phyloP scores from a whole-genome alignment of 2,888 invertebrate species.

The Brachyptera risi region DNA sequence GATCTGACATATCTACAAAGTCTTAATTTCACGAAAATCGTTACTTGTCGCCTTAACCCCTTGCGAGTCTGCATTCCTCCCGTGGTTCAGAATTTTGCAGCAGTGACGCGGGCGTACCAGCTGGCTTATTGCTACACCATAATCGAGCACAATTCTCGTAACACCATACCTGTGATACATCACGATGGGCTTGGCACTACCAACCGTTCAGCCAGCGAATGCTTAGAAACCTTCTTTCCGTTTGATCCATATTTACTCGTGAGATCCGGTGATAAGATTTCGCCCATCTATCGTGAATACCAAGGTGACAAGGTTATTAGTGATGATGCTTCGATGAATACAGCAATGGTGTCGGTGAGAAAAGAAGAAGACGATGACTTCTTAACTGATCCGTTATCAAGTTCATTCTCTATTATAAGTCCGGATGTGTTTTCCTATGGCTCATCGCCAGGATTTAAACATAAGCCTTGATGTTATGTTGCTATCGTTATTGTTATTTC shows the following conservation, averaged over 20 bases:
- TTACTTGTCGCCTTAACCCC: conserved; percentile 84
- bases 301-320: conserved; percentile 44
- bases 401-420: neutral
- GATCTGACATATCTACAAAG: conserved; percentile 75
- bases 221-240: conserved; percentile 74
- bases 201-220: conserved; percentile 42
- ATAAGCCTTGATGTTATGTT: conserved; percentile 27
- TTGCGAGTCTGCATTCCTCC: conserved; percentile 73
- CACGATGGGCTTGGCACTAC: conserved; percentile 47
- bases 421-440: conserved; percentile 44
- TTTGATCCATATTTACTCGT: conserved; percentile 82
- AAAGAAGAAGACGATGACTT: conserved; percentile 35
- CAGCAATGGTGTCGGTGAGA: conserved; percentile 27
- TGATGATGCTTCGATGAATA: conserved; percentile 33
- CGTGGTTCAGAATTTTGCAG: conserved; percentile 75
- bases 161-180: conserved; percentile 54
- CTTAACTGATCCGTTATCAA: conserved; percentile 36
- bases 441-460: conserved; percentile 48
- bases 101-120: conserved; percentile 78
- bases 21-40: conserved; percentile 79
- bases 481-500: neutral
- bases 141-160: conserved; percentile 76
- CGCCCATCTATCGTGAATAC: conserved; percentile 50
- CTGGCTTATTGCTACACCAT: conserved; percentile 89
- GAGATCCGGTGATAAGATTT: conserved; percentile 50